Evolutionary conservation across 2,113 vertebrate species (phyloP).

Genomic region (Mola mola): DNA sequence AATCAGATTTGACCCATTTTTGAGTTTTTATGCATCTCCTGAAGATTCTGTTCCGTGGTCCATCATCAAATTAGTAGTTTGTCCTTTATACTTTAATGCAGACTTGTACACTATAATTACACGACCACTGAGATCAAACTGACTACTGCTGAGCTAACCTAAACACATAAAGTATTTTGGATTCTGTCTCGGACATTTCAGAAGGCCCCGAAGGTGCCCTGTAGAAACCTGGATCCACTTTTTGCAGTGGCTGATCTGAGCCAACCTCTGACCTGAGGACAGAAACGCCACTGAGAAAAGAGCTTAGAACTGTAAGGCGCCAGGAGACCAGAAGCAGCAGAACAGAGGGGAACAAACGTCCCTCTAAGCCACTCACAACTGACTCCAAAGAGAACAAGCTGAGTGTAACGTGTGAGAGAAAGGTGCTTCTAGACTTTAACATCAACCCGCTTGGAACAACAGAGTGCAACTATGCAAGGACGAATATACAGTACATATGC

Average conservation of each 20-base stretch:
- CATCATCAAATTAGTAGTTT: not conserved
- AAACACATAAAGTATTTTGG: too few species aligned
- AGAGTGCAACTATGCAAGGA: not conserved
- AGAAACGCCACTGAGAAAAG: constrained; percentile 26
- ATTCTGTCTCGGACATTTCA: not conserved
- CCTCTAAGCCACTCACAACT: constrained; percentile 43
- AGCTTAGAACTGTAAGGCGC: constrained; percentile 23
- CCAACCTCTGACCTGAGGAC: constrained; percentile 30
- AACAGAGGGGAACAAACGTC: constrained; percentile 17
- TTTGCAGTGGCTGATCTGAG: constrained; percentile 21
- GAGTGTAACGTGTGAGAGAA: constrained; percentile 23
- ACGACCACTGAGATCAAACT: not conserved
- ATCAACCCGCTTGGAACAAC: constrained; percentile 12
- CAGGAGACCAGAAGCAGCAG: constrained; percentile 33
- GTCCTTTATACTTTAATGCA: too few species aligned
- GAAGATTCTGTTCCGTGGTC: not conserved
- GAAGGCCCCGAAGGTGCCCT: not conserved
- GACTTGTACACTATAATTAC: too few species aligned
- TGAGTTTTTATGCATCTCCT: not conserved
- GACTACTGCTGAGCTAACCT: not conserved
- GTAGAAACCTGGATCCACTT: constrained; percentile 16
- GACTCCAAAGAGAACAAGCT: constrained; percentile 54
- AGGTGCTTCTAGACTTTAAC: constrained; percentile 10
- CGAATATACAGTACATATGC: constrained; percentile 21
- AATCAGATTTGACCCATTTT: not conserved